These are phyloP conservation scores for Tetramorium parvispinum DNA, from an alignment of 1,140 invertebrate genomes.

Conservation along the genomic window DNA sequence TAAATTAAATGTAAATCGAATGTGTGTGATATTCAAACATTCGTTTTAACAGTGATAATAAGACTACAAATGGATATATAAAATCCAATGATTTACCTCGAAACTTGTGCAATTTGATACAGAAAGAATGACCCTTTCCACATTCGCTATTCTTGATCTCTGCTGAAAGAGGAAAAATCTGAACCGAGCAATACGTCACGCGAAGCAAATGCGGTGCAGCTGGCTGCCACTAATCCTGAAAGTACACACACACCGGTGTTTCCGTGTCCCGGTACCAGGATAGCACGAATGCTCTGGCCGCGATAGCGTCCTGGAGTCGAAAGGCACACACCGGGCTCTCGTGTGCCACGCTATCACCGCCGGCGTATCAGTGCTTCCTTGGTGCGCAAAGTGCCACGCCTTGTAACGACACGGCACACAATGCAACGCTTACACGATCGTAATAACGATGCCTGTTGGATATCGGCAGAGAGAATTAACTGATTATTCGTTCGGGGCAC, in stretches of 20 bases:
- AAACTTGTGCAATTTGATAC: neutral
- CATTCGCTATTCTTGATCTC: neutral
- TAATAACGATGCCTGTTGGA: constrained; percentile 54
- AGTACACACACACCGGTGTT: constrained; percentile 26
- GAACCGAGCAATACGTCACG: constrained; percentile 47
- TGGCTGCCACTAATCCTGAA: constrained; percentile 50
- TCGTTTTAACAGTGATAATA: too few species aligned
- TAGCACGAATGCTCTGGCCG: constrained; percentile 26
- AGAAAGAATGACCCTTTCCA: neutral
- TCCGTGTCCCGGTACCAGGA: constrained; percentile 52
- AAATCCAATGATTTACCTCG: neutral
- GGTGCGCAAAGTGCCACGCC: constrained; percentile 73
- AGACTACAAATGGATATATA: neutral
- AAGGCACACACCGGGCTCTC: constrained; percentile 59
- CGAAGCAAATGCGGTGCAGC: constrained; percentile 35
- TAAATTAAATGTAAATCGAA: too few species aligned
- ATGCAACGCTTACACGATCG: constrained; percentile 64
- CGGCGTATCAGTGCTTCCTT: constrained; percentile 65
- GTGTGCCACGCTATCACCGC: constrained; percentile 60
- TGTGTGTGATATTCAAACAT: too few species aligned
- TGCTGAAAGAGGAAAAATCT: neutral
- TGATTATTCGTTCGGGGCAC: constrained; percentile 43
- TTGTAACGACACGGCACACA: constrained; percentile 66
- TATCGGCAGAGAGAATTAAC: constrained; percentile 49
- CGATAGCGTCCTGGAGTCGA: constrained; percentile 53